Evolutionary conservation across 2,888 invertebrate genomes (phyloP).

Genomic region (Laspeyria flexula): DNA sequence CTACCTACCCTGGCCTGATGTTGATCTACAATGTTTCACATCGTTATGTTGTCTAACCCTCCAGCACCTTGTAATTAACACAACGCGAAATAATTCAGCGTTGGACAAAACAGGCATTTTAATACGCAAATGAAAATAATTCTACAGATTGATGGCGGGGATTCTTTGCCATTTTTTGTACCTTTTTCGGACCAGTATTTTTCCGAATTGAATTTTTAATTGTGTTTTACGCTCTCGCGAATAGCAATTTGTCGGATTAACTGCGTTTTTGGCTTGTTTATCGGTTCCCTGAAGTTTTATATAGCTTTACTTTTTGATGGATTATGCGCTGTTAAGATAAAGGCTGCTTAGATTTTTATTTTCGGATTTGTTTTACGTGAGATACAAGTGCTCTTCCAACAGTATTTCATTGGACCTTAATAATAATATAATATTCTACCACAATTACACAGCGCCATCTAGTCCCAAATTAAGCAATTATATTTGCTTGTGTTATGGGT

Average conservation of each 20-base stretch:
- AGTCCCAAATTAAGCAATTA: too few species aligned
- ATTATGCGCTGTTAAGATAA: conserved; percentile 31
- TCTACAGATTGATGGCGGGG: conserved; percentile 83
- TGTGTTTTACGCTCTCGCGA: conserved; percentile 82
- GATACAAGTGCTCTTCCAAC: too few species aligned
- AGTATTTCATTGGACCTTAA: too few species aligned
- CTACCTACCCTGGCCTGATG: too few species aligned
- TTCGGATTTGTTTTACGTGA: neutral
- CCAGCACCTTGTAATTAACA: conserved; percentile 73
- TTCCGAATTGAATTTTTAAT: conserved; percentile 82
- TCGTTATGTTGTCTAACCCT: conserved; percentile 7
- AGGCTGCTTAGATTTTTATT: conserved; percentile 6
- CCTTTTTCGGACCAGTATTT: conserved; percentile 51
- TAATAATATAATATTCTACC: too few species aligned
- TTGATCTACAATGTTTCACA: neutral
- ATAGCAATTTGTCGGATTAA: conserved; percentile 82
- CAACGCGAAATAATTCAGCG: conserved; percentile 78
- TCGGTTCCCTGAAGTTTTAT: conserved; percentile 50
- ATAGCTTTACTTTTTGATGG: conserved; percentile 46
- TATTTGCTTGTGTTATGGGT: too few species aligned
- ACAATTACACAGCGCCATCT: too few species aligned
- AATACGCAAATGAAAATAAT: conserved; percentile 86
- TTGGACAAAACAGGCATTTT: conserved; percentile 84
- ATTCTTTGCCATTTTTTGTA: conserved; percentile 71
- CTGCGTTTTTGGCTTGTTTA: conserved; percentile 63